Conservation (phyloP, 1,140 invertebrate genomes). For the Aporrectodea caliginosa region DNA sequence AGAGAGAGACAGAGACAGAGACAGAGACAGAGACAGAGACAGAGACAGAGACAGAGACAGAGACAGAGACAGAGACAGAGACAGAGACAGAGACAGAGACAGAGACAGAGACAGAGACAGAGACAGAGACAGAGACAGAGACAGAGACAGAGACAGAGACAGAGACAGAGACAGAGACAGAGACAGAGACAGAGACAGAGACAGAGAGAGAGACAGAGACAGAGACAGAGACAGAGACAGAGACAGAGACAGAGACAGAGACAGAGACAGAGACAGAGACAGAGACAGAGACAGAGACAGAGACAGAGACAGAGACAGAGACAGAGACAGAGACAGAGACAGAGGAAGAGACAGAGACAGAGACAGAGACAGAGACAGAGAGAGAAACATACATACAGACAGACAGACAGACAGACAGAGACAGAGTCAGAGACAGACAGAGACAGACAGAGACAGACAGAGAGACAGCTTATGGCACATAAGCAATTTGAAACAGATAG, state of each 20-base stretch:
- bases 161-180: neutral
- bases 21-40: neutral
- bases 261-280: neutral
- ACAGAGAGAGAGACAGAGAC: neutral
- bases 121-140: neutral
- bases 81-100: neutral
- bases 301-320: neutral
- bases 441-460: slow-evolving; percentile 35
- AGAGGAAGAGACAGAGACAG: neutral
- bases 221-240: neutral
- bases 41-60: neutral
- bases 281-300: neutral
- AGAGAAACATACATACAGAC: neutral
- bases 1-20: neutral
- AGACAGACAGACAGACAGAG: neutral
- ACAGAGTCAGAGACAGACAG: neutral
- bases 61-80: neutral
- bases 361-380: slow-evolving; percentile 61
- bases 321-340: neutral
- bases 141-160: neutral
- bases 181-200: neutral
- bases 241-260: neutral
- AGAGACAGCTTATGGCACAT: too few species aligned
- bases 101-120: neutral
- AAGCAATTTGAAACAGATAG: neutral